These are phyloP conservation scores for Meleagris gallopavo DNA, from an alignment of 2,113 vertebrate species.

Conservation along the genomic window DNA sequence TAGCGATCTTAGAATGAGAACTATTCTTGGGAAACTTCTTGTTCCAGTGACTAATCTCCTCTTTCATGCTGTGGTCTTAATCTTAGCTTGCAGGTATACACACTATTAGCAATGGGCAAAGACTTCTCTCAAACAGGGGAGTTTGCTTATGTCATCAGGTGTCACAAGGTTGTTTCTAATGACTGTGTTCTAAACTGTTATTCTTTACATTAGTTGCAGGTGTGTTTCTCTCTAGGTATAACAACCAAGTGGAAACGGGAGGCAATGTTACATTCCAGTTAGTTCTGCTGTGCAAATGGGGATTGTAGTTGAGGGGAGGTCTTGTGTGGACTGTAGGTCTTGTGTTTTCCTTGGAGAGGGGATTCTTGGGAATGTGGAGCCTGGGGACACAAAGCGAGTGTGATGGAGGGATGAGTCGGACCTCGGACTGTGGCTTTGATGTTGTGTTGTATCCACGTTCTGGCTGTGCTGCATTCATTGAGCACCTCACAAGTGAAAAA, in stretches of 20 bases:
- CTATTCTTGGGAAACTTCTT: constrained; percentile 36
- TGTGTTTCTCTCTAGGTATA: constrained; percentile 1
- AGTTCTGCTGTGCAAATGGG: background rate
- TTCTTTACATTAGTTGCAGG: constrained; percentile 8
- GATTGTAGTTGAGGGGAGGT: constrained; percentile 10
- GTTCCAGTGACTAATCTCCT: constrained; percentile 54
- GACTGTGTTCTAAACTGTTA: background rate
- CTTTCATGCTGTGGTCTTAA: constrained; percentile 35
- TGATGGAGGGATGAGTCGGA: constrained; percentile 61
- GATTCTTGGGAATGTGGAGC: constrained; percentile 56
- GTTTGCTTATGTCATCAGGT: background rate
- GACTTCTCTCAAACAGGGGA: background rate
- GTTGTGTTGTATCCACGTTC: background rate
- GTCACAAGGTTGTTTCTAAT: constrained; percentile 15
- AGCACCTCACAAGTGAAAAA: background rate
- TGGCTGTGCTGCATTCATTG: background rate
- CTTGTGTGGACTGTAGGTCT: constrained; percentile 49
- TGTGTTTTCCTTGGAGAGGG: constrained; percentile 61
- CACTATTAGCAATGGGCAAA: background rate
- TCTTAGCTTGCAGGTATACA: background rate
- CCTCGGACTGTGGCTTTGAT: constrained; percentile 8
- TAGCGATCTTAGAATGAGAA: background rate
- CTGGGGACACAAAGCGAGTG: constrained; percentile 24
- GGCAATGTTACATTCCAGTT: constrained; percentile 45
- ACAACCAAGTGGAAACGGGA: background rate